Evolutionary conservation across 23 tunicate species (phyloP).

Genomic region (Ciona savignyi): DNA sequence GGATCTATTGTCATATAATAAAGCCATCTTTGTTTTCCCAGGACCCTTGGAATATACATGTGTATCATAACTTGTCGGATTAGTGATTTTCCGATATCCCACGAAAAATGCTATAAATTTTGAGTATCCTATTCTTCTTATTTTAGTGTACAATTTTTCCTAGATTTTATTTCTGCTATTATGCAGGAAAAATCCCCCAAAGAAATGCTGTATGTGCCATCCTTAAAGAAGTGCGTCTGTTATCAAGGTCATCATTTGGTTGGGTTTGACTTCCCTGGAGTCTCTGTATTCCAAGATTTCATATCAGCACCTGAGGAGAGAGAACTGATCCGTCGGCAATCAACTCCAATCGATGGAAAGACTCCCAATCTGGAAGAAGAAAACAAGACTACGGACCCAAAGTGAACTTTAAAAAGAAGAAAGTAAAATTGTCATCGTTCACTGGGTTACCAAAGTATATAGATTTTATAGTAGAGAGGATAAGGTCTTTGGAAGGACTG

Average conservation of each 20-base stretch:
- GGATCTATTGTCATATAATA: too few species aligned
- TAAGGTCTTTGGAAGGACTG: slow-evolving; percentile 14
- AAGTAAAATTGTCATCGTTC: slow-evolving; percentile 50
- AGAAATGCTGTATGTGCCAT: background rate
- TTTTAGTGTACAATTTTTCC: background rate
- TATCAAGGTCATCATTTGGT: slow-evolving; percentile 8
- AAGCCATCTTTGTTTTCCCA: too few species aligned
- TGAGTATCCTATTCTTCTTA: too few species aligned
- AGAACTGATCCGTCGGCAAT: slow-evolving; percentile 19
- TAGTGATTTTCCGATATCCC: too few species aligned
- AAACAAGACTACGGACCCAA: slow-evolving; percentile 99
- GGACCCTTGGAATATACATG: too few species aligned
- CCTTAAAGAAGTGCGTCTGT: background rate
- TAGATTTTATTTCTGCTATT: background rate
- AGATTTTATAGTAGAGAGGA: slow-evolving; percentile 6
- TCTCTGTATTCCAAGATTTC: slow-evolving; percentile 46
- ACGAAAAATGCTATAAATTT: too few species aligned
- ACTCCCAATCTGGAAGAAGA: slow-evolving; percentile 89
- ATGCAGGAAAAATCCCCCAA: background rate
- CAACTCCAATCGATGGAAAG: slow-evolving; percentile 59
- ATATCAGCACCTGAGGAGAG: slow-evolving; percentile 43
- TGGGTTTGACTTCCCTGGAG: slow-evolving; percentile 71
- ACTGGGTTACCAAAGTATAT: slow-evolving; percentile 72
- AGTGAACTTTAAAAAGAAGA: slow-evolving; percentile 93
- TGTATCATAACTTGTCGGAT: too few species aligned